Evolutionary conservation across 2,888 invertebrate species (phyloP), one percentile per base, ranked within the genome.

Genomic region (Oscheius onirici): DNA sequence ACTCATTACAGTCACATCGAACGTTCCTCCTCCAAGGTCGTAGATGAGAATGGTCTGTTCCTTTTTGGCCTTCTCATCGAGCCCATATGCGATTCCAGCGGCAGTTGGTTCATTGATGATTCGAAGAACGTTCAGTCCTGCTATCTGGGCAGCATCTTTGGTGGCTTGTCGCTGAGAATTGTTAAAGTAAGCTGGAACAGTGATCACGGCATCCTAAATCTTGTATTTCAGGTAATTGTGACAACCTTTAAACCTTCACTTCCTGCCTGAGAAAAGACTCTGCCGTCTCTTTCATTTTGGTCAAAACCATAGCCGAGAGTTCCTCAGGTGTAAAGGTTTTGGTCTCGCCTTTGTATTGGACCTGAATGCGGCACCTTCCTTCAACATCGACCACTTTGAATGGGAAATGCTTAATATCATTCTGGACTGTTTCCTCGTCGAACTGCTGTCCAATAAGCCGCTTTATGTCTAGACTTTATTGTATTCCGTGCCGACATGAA

Each of bases 111-210:
- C 86, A 78, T 86, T 86, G 81, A 86, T 86, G 74, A 86, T 86
- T 49, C 86, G 81, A 49, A 86, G 89, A 85, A 84, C 90, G 80
- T 83, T 66, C 86, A 90, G 43, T 86, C 89, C 84, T 88, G 89
- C 82, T 63, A 86, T 86, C 49, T 84, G 82, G 60, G 86, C 86
- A 28, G 86, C 86, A 71, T 86, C 86, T 78, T 89, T 90, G 44
- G 89, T 90, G 10, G 94, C 92, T 58, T 78, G 75, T 60, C 97
- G 91, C 89, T 99, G 97, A 0, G 97, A 96, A 88, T 99, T 97
- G 88, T 99, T 99, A 90, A 86, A 99, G 89, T 99, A 99, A 3
- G 97, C 97, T 0, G 97, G 99, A 0, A 99, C 97, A 0, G 99
- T 99, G 81, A 99, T 91, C 24, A 99, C 99, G 0, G 97, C 97